phyloP scores from a whole-genome alignment of 2,888 invertebrate species.

The Phasia obesa region DNA sequence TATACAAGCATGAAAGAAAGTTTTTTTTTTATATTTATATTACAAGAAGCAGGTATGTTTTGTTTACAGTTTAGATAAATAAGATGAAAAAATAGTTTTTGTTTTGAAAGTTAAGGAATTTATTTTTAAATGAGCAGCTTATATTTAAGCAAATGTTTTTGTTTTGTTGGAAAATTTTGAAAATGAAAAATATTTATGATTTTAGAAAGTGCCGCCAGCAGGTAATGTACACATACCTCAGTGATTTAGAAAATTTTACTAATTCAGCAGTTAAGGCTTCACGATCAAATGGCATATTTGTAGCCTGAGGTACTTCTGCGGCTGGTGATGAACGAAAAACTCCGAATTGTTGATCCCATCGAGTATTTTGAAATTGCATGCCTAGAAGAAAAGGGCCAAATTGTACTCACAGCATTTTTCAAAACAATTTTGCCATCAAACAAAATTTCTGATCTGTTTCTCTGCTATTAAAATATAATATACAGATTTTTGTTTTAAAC shows the following conservation, averaged over 20 bases:
- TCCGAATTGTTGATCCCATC: constrained; percentile 87
- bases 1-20: constrained; percentile 55
- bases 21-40: constrained; percentile 30
- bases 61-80: constrained; percentile 32
- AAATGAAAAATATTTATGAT: constrained; percentile 7
- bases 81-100: neutral
- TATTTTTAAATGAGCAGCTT: no score
- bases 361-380: constrained; percentile 78
- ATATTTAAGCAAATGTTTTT: neutral
- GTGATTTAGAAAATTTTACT: constrained; percentile 83
- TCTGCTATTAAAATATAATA: no score
- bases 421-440: neutral
- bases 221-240: constrained; percentile 75
- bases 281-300: constrained; percentile 81
- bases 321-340: constrained; percentile 86
- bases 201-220: neutral
- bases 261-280: constrained; percentile 83
- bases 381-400: constrained; percentile 68
- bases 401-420: neutral
- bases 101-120: neutral
- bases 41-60: constrained; percentile 23
- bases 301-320: constrained; percentile 80
- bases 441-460: no score
- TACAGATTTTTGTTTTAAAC: no score
- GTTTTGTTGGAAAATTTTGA: neutral